These are phyloP conservation scores for Temnothorax unifasciatus DNA, from an alignment of 2,888 invertebrate species.

Conservation along the genomic window DNA sequence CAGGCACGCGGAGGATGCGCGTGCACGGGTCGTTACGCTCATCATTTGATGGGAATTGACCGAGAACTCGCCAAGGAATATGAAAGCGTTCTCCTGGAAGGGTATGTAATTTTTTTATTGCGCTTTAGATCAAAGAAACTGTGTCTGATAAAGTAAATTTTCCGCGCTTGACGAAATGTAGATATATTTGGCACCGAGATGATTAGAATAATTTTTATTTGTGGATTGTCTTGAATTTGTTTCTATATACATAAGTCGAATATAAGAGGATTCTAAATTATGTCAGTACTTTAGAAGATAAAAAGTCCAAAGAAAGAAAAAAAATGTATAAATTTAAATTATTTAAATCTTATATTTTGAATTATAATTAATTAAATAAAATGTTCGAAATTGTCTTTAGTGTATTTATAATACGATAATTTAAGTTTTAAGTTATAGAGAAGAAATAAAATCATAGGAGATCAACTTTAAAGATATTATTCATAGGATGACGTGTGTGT, in stretches of 20 bases:
- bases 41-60: slow-evolving; percentile 94
- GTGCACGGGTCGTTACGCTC: slow-evolving; percentile 94
- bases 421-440: not conserved
- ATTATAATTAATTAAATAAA: not conserved
- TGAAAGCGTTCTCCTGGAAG: slow-evolving; percentile 90
- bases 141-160: not conserved
- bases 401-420: not conserved
- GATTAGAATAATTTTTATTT: slow-evolving; percentile 10
- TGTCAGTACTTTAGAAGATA: not conserved
- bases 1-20: slow-evolving; percentile 93
- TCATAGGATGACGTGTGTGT: not conserved
- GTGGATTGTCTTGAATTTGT: not conserved
- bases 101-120: slow-evolving; percentile 82
- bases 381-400: not conserved
- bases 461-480: not conserved
- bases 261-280: slow-evolving; percentile 7
- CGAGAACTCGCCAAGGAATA: slow-evolving; percentile 92
- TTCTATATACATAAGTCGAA: not conserved
- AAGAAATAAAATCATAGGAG: not conserved
- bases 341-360: not conserved
- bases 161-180: not conserved
- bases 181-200: not conserved
- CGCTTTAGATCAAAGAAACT: not conserved
- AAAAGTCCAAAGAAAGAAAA: not conserved
- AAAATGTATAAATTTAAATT: not conserved